These are phyloP conservation scores for Epiblema foenella DNA, from an alignment of 2,888 invertebrate species.

Conservation along the genomic window DNA sequence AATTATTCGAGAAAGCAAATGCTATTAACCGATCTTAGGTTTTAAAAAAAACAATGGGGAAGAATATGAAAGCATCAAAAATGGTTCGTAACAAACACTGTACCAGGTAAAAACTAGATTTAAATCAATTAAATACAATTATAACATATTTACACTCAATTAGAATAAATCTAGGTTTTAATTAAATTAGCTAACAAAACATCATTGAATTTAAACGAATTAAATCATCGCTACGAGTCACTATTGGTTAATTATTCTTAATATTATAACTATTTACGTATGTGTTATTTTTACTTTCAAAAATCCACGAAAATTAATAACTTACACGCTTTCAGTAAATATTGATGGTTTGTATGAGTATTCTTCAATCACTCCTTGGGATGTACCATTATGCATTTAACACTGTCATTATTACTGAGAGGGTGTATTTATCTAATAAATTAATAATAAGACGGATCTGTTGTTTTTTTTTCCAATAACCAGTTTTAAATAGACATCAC, in stretches of 20 bases:
- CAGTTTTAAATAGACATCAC: conserved; percentile 48
- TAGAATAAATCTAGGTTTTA: conserved; percentile 43
- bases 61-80: conserved; percentile 47
- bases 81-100: conserved; percentile 42
- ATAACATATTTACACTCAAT: conserved; percentile 80
- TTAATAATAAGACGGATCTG: conserved; percentile 77
- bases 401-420: conserved; percentile 17
- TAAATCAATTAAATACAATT: conserved; percentile 68
- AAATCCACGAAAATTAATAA: conserved; percentile 72
- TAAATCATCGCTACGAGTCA: conserved; percentile 75
- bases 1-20: conserved; percentile 51
- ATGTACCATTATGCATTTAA: neutral
- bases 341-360: conserved; percentile 16
- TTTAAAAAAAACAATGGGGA: conserved; percentile 39
- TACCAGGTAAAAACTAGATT: conserved; percentile 38
- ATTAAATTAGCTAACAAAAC: conserved; percentile 80
- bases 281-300: conserved; percentile 73
- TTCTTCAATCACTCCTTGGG: neutral
- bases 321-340: conserved; percentile 29
- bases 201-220: conserved; percentile 74
- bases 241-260: conserved; percentile 79
- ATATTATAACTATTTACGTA: conserved; percentile 81
- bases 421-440: conserved; percentile 41
- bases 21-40: conserved; percentile 46
- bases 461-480: conserved; percentile 59